Conservation (phyloP, 2,888 invertebrate genomes). For the Idaea aversata region DNA sequence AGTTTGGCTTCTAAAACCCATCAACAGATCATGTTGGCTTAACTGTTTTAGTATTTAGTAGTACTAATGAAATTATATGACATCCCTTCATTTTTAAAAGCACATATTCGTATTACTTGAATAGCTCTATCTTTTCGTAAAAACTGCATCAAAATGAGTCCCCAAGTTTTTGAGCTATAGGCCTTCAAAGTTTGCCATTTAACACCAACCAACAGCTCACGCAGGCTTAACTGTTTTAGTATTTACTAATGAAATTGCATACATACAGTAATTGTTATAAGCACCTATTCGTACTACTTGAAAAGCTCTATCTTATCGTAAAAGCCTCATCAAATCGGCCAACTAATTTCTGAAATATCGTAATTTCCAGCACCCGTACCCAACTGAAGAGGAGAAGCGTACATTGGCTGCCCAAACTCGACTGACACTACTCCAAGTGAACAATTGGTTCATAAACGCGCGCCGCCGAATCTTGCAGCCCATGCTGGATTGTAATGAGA, state of each 20-base stretch:
- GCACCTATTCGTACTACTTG: no score
- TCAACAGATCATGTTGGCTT: slow-evolving; percentile 84
- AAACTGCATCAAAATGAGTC: not conserved
- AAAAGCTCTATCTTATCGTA: no score
- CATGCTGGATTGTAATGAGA: slow-evolving; percentile 88
- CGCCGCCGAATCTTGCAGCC: slow-evolving; percentile 94
- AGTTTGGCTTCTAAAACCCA: slow-evolving; percentile 78
- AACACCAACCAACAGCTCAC: slow-evolving; percentile 90
- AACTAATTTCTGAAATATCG: not conserved
- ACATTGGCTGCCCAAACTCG: slow-evolving; percentile 94
- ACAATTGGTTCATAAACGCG: slow-evolving; percentile 97
- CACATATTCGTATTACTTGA: no score
- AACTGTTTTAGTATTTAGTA: slow-evolving; percentile 29
- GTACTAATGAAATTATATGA: slow-evolving; percentile 19
- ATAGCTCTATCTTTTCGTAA: not conserved
- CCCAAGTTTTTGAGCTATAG: no score
- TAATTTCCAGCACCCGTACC: slow-evolving; percentile 91
- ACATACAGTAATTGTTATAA: not conserved
- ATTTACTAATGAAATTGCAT: slow-evolving; percentile 21
- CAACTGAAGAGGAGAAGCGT: slow-evolving; percentile 96
- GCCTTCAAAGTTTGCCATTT: no score
- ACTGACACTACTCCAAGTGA: slow-evolving; percentile 92
- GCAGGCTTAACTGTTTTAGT: slow-evolving; percentile 43
- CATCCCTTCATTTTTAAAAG: no score
- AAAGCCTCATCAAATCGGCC: not conserved